These are phyloP conservation scores for Priocnemis perturbator DNA, from an alignment of 2,888 invertebrate genomes.

Conservation along the genomic window DNA sequence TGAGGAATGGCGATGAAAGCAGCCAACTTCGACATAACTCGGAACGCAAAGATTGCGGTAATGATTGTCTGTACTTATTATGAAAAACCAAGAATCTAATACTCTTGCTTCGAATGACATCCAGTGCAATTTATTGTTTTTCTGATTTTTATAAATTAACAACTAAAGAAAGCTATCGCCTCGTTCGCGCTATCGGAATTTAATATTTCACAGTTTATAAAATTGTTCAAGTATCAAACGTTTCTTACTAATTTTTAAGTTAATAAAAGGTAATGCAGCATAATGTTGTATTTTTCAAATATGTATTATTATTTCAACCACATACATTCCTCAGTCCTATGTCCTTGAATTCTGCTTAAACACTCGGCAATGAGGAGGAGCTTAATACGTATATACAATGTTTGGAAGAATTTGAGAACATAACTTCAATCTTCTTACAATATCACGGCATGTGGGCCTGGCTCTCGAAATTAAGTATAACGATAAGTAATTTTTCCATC, in stretches of 20 bases:
- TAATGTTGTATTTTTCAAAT: conserved; percentile 49
- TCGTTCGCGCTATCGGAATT: conserved; percentile 32
- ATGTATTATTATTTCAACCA: conserved; percentile 42
- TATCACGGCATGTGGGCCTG: no score
- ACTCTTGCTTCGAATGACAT: conserved; percentile 14
- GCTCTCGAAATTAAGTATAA: no score
- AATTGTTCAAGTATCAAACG: conserved; percentile 42
- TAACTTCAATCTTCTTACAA: no score
- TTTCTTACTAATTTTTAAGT: conserved; percentile 53
- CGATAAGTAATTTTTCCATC: no score
- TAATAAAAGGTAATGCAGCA: conserved; percentile 54
- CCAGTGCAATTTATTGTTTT: conserved; percentile 29
- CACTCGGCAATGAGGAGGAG: conserved; percentile 1
- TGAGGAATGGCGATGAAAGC: neutral
- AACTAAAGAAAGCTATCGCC: no score
- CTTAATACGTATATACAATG: no score
- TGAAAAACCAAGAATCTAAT: conserved; percentile 21
- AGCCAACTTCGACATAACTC: neutral
- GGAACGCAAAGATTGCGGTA: neutral
- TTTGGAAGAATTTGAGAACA: no score
- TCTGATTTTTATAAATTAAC: conserved; percentile 28
- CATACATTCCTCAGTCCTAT: conserved; percentile 13
- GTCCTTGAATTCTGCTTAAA: neutral
- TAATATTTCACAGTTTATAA: conserved; percentile 37
- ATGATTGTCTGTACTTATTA: conserved; percentile 39